Percentiles rank a stretch among this genome's conserved stretches.
phyloP scores from a whole-genome alignment of 1,140 invertebrate genomes.

The Meloidogyne floridensis region DNA sequence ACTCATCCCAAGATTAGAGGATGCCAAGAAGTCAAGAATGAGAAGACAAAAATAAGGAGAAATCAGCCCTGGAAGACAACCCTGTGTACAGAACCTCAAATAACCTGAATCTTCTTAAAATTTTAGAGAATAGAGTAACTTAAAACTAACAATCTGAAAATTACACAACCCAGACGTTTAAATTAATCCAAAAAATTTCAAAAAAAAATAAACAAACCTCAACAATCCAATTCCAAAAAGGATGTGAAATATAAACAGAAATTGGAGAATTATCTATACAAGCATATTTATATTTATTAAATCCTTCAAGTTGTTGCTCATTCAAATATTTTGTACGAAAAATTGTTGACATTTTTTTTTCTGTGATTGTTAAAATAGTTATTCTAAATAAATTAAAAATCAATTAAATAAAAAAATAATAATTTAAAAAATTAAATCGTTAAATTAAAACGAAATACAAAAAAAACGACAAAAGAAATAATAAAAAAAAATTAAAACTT shows the following conservation, averaged over 20 bases:
- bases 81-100: too few relatives aligned
- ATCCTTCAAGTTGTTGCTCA: slow-evolving; percentile 4
- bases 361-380: not conserved
- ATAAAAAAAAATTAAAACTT: not conserved
- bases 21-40: too few relatives aligned
- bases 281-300: slow-evolving; percentile 52
- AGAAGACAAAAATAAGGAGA: too few relatives aligned
- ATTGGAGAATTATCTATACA: slow-evolving; percentile 63
- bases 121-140: too few relatives aligned
- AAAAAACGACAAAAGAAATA: not conserved
- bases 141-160: too few relatives aligned
- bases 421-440: not conserved
- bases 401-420: not conserved
- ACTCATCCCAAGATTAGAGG: too few relatives aligned
- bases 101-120: too few relatives aligned
- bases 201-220: slow-evolving; percentile 42
- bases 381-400: not conserved
- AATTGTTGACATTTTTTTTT: not conserved
- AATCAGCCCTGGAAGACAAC: too few relatives aligned
- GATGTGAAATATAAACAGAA: slow-evolving; percentile 66
- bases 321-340: slow-evolving; percentile 33
- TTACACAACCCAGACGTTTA: too few relatives aligned
- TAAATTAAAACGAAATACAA: not conserved
- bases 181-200: not conserved
- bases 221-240: slow-evolving; percentile 66